Percentiles rank a stretch among this genome's conserved stretches.
These are phyloP conservation scores for Linyphia triangularis DNA, from an alignment of 2,888 invertebrate species.

Conservation along the genomic window DNA sequence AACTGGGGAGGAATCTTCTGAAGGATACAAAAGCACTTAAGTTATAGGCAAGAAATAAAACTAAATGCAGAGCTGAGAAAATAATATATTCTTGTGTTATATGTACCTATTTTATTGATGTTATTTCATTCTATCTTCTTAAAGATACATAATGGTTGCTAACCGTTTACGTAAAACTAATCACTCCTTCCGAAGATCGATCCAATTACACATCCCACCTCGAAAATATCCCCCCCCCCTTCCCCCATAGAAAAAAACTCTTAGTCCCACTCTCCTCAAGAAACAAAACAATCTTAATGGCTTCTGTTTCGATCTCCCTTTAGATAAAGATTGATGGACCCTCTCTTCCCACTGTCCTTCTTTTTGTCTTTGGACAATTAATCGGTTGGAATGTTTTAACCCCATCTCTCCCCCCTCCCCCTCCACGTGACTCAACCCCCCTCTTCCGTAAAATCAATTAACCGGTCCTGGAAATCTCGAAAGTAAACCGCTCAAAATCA, in stretches of 20 bases:
- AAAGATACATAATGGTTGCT: too few relatives aligned
- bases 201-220: neutral
- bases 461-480: conserved; percentile 21
- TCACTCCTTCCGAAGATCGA: neutral
- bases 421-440: conserved; percentile 15
- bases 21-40: too few relatives aligned
- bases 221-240: neutral
- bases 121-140: too few relatives aligned
- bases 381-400: conserved; percentile 43
- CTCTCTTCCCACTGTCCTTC: conserved; percentile 2
- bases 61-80: too few relatives aligned
- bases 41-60: too few relatives aligned
- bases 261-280: neutral
- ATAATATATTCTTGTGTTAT: too few relatives aligned
- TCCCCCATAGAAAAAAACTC: neutral
- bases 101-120: too few relatives aligned
- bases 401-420: neutral
- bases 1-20: too few relatives aligned
- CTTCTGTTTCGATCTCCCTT: conserved; percentile 11
- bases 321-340: conserved; percentile 40
- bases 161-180: neutral
- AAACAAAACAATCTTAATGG: neutral
- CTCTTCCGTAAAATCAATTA: conserved; percentile 28
- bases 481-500: conserved; percentile 72
- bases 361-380: conserved; percentile 29